Base-by-base conservation (phyloP, 2,797 vertebrate genomes). In the Rousettus madagascariensis region DNA sequence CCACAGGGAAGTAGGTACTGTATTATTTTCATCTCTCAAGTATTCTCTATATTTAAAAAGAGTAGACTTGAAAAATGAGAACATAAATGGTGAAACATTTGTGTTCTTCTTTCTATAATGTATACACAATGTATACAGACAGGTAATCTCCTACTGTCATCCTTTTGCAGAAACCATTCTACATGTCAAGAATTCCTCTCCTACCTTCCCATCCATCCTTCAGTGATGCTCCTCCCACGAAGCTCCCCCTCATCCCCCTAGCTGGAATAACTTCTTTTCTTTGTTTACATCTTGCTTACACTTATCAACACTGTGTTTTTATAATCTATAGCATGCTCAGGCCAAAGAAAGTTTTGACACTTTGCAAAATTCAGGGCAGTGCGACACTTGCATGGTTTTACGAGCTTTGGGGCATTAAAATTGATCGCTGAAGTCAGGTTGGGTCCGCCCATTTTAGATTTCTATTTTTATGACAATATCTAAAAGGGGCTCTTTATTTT, bases 401-500 rank as follows among this genome's bases (percentile, higher is more conserved):
- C 6, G 91, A 91, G 41, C 30, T 72, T 20, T 86, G 51, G 61
- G 53, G 41, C 3, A 15, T 75, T 86, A 46, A 61, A 69, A 53
- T 77, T 63, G 38, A 59, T 55, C 6, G 17, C 11, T 43, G n/a
- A 1, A 46, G 28, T 59, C 49, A 41, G 71, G 33, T 66, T 24
- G 46, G 33, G 2, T 55, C 53, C 13, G 61, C 5, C 24, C 12
- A n/a, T 1, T 75, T 94, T 92, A 85, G 46, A 63, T 74, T 78
- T 86, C 22, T 43, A 15, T 36, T 20, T 57, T 2, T 41, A 78
- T 43, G 71, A 79, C 16, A 33, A 8, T 66, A 69, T 74, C 46
- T 55, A 75, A 83, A 94, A 65, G 13, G 49, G 12, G 11, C 15
- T 95, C 20, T 95, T 94, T 80, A 68, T 86, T 71, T 90, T 80